Conservation (phyloP, 2,888 invertebrate species). For the Agonopterix heracliana region DNA sequence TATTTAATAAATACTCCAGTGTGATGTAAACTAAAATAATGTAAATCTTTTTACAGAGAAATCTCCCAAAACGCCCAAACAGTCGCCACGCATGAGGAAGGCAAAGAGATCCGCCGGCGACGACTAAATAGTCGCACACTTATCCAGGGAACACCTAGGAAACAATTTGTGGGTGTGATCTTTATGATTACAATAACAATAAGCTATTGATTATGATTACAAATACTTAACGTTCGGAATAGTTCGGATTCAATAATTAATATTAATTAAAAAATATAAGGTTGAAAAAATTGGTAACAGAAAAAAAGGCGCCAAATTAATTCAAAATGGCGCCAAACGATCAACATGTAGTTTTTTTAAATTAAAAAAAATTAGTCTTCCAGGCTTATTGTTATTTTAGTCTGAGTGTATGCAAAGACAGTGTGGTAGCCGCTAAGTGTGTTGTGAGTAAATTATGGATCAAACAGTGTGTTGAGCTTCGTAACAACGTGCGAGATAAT, state of each 20-base stretch:
- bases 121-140: slow-evolving; percentile 59
- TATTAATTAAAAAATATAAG: background rate
- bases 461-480: slow-evolving; percentile 60
- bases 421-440: slow-evolving; percentile 59
- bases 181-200: slow-evolving; percentile 43
- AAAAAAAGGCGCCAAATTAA: too few species aligned
- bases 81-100: slow-evolving; percentile 87
- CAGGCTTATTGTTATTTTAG: slow-evolving; percentile 51
- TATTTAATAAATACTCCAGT: too few species aligned
- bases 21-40: too few species aligned
- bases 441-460: slow-evolving; percentile 68
- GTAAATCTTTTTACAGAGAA: slow-evolving; percentile 77
- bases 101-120: slow-evolving; percentile 84
- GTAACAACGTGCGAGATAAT: slow-evolving; percentile 56
- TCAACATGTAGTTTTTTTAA: background rate
- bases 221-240: slow-evolving; percentile 14
- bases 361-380: background rate
- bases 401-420: slow-evolving; percentile 42
- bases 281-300: too few species aligned
- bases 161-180: slow-evolving; percentile 25
- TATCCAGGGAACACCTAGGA: slow-evolving; percentile 1
- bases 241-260: slow-evolving; percentile 3
- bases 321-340: too few species aligned
- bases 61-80: slow-evolving; percentile 79
- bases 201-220: slow-evolving; percentile 16